Percentiles rank a stretch among this genome's conserved stretches.
Conservation (phyloP, 2,113 vertebrate genomes). For the Elephas maximus region DNA sequence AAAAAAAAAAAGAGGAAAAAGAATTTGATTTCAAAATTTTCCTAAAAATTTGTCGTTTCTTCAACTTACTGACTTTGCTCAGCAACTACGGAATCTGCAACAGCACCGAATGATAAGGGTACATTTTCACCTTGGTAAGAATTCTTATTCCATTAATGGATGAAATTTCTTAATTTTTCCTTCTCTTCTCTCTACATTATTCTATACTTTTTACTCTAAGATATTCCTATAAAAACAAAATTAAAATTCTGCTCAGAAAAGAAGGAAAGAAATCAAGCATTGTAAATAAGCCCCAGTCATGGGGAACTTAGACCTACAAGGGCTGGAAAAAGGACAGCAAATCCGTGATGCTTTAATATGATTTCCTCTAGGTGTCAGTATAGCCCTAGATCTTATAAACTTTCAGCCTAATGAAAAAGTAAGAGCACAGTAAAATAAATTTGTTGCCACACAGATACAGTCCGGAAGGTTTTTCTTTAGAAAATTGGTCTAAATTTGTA, state of each 20-base stretch:
- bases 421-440: not conserved
- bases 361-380: constrained; percentile 73
- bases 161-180: not conserved
- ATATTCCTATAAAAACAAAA: not conserved
- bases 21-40: not conserved
- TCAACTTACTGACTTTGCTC: not conserved
- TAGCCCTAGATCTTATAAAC: constrained; percentile 56
- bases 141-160: not conserved
- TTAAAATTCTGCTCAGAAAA: not conserved
- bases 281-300: not conserved
- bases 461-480: constrained; percentile 56
- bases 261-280: not conserved
- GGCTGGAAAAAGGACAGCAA: not conserved
- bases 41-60: not conserved
- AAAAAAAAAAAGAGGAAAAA: constrained; percentile 12
- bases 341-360: not conserved
- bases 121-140: not conserved
- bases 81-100: not conserved
- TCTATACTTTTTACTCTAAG: not conserved
- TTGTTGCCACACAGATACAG: constrained; percentile 21
- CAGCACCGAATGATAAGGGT: not conserved
- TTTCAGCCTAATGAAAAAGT: not conserved
- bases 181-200: not conserved
- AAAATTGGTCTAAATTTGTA: constrained; percentile 68
- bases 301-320: not conserved